These are phyloP conservation scores for Polydesmus complanatus DNA, from an alignment of 2,888 invertebrate species.

Conservation along the genomic window DNA sequence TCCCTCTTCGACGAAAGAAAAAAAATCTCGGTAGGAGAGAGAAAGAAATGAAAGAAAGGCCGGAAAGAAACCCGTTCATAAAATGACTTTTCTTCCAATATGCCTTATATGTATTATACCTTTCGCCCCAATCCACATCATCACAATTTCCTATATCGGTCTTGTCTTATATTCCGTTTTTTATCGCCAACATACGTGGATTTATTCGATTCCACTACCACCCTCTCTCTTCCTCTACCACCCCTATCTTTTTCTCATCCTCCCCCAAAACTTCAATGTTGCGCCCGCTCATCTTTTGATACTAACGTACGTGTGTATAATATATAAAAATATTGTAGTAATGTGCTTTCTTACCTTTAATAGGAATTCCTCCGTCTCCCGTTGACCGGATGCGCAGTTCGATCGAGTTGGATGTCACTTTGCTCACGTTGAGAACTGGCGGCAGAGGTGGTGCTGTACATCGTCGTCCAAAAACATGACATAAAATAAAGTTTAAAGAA, in stretches of 20 bases:
- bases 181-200: not conserved
- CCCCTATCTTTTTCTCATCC: too few relatives aligned
- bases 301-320: not conserved
- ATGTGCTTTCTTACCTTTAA: constrained; percentile 16
- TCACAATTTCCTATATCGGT: not conserved
- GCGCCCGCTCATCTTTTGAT: not conserved
- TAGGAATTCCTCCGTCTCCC: constrained; percentile 16
- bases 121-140: not conserved
- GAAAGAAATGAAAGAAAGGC: not conserved
- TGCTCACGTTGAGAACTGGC: not conserved
- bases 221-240: not conserved
- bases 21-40: not conserved
- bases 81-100: not conserved
- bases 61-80: not conserved
- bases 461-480: not conserved
- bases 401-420: constrained; percentile 9
- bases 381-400: not conserved
- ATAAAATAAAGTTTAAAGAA: not conserved
- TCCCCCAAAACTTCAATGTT: too few relatives aligned
- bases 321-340: not conserved
- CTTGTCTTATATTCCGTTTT: not conserved
- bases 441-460: constrained; percentile 8
- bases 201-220: not conserved
- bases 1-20: not conserved
- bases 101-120: not conserved